These are phyloP conservation scores for Sinocyclocheilus maitianheensis DNA, from an alignment of 2,113 vertebrate genomes.

Conservation along the genomic window DNA sequence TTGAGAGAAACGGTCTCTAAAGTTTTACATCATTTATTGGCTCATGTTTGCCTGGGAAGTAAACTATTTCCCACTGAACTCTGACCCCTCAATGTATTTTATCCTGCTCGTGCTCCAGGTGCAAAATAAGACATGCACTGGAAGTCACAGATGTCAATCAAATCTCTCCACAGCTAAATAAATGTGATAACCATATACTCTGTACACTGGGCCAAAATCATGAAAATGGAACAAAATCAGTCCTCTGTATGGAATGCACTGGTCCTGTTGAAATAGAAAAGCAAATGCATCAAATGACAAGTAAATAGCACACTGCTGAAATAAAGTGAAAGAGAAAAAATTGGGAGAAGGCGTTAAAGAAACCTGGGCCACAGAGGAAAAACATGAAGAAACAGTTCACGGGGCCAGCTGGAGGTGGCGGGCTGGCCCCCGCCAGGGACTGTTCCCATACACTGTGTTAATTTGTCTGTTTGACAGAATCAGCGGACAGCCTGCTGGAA, in stretches of 20 bases:
- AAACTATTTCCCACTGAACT: constrained; percentile 61
- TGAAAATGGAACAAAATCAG: background rate
- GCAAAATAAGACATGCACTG: constrained; percentile 35
- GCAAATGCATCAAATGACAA: background rate
- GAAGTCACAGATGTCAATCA: background rate
- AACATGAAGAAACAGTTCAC: constrained; percentile 63
- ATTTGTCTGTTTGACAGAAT: constrained; percentile 69
- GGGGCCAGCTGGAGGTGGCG: constrained; percentile 67
- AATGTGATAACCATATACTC: background rate
- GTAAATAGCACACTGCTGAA: constrained; percentile 20
- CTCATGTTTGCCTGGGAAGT: constrained; percentile 57
- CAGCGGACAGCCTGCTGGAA: constrained; percentile 63
- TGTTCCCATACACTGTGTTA: constrained; percentile 68
- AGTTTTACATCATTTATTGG: constrained; percentile 53
- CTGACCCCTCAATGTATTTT: constrained; percentile 61
- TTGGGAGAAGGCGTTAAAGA: constrained; percentile 6
- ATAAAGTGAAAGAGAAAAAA: constrained; percentile 28
- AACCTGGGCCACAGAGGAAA: constrained; percentile 33
- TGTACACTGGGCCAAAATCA: background rate
- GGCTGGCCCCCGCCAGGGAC: constrained; percentile 60
- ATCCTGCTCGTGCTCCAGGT: constrained; percentile 58
- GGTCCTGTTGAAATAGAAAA: background rate
- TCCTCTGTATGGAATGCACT: background rate
- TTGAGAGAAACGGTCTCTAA: constrained; percentile 37
- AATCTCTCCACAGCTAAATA: background rate